These are phyloP conservation scores for Salminus brasiliensis DNA, from an alignment of 2,113 vertebrate species.

Conservation along the genomic window DNA sequence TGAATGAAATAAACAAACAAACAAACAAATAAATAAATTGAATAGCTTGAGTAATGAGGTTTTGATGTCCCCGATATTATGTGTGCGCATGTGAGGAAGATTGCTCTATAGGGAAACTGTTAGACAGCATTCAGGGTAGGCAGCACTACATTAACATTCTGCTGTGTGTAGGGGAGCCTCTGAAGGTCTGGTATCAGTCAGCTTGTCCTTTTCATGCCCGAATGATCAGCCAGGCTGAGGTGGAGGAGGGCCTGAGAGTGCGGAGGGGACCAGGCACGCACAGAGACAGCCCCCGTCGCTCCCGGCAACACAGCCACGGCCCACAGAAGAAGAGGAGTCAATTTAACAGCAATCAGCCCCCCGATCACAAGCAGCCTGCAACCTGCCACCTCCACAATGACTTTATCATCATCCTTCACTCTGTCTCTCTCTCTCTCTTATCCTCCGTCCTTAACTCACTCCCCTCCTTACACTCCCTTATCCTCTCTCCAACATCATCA, in stretches of 20 bases:
- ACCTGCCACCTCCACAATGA: constrained; percentile 78
- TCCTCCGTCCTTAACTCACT: constrained; percentile 22
- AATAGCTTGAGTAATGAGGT: too few species aligned
- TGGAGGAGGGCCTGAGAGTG: constrained; percentile 41
- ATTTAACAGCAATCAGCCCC: constrained; percentile 72
- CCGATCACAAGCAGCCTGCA: constrained; percentile 72
- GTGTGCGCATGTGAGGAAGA: background rate
- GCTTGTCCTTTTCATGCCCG: constrained; percentile 63
- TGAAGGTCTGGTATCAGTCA: constrained; percentile 65
- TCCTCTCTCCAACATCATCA: constrained; percentile 18
- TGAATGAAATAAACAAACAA: too few species aligned
- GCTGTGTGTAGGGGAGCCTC: constrained; percentile 52
- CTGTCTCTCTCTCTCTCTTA: constrained; percentile 9
- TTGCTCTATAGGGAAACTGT: background rate
- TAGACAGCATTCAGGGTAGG: background rate
- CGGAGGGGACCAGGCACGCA: constrained; percentile 1
- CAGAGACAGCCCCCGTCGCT: background rate
- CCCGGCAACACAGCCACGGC: constrained; percentile 25
- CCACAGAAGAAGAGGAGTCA: constrained; percentile 65
- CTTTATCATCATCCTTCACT: constrained; percentile 70
- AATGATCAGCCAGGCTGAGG: constrained; percentile 53
- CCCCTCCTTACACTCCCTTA: background rate
- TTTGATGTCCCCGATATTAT: background rate
- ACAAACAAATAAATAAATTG: too few species aligned
- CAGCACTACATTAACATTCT: constrained; percentile 57